These are phyloP conservation scores for Cnemophilus loriae DNA, from an alignment of 2,113 vertebrate species.

Conservation along the genomic window DNA sequence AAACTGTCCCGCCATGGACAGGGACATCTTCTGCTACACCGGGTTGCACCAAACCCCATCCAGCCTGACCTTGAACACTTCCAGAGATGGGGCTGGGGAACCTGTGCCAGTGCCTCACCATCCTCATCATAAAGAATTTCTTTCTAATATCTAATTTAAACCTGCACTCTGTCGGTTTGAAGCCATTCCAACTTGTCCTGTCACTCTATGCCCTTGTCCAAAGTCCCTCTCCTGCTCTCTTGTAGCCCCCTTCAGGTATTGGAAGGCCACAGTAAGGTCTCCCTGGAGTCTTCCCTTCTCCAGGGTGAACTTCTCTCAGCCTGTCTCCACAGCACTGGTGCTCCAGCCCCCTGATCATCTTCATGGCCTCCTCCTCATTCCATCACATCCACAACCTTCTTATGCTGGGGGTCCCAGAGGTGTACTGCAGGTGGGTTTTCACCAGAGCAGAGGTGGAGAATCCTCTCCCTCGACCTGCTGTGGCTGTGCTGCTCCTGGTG, in stretches of 20 bases:
- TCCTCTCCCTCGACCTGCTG: background rate
- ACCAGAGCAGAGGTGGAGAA: background rate
- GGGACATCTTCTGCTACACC: background rate
- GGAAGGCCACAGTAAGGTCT: background rate
- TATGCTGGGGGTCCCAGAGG: background rate
- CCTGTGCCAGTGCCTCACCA: background rate
- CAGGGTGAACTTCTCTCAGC: background rate
- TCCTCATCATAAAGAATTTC: background rate
- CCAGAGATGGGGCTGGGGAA: background rate
- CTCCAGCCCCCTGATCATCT: background rate
- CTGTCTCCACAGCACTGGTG: background rate
- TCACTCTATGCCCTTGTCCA: background rate
- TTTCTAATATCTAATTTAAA: background rate
- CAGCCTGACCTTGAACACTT: background rate
- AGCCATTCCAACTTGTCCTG: background rate
- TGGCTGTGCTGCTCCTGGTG: background rate
- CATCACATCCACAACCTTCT: fast-evolving
- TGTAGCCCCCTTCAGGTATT: background rate
- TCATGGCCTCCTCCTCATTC: background rate
- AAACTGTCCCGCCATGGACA: background rate
- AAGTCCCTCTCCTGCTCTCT: background rate
- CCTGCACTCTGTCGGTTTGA: background rate
- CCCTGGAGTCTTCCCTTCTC: background rate
- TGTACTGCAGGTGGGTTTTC: background rate
- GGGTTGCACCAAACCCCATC: background rate